Conservation (phyloP, 2,113 vertebrate species). For the Gopherus flavomarginatus region DNA sequence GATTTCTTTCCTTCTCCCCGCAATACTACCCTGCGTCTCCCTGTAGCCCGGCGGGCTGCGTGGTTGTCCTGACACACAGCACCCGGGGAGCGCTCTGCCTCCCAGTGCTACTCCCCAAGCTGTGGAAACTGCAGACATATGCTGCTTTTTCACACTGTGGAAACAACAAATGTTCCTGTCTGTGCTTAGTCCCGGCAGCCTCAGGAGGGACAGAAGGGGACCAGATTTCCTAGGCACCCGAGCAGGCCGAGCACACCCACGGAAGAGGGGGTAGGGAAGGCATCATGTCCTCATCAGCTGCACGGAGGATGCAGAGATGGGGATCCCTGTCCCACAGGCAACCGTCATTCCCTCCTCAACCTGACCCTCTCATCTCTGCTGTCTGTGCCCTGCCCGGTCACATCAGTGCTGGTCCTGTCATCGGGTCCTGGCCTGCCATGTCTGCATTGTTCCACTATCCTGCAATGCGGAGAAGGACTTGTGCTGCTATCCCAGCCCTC, state of each 20-base stretch:
- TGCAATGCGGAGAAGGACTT: neutral
- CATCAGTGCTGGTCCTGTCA: neutral
- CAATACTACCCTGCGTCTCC: neutral
- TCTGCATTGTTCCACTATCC: neutral
- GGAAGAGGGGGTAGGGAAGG: neutral
- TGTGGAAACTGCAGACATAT: constrained; percentile 56
- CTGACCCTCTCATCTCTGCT: neutral
- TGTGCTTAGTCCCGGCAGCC: constrained; percentile 59
- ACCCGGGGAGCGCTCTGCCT: neutral
- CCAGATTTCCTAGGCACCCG: neutral
- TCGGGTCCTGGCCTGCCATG: neutral
- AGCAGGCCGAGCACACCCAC: neutral
- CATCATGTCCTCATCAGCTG: neutral
- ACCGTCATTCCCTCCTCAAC: neutral
- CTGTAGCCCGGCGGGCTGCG: neutral
- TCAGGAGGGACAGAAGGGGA: constrained; percentile 30
- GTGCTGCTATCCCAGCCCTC: neutral
- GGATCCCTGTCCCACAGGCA: neutral
- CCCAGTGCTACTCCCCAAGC: neutral
- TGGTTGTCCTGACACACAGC: neutral
- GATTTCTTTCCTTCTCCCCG: neutral
- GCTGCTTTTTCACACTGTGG: constrained; percentile 66
- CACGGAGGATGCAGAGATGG: neutral
- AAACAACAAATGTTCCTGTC: constrained; percentile 73
- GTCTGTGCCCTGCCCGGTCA: neutral